Evolutionary conservation across 1,140 invertebrate species (phyloP).

Genomic region (Hirudo medicinalis): DNA sequence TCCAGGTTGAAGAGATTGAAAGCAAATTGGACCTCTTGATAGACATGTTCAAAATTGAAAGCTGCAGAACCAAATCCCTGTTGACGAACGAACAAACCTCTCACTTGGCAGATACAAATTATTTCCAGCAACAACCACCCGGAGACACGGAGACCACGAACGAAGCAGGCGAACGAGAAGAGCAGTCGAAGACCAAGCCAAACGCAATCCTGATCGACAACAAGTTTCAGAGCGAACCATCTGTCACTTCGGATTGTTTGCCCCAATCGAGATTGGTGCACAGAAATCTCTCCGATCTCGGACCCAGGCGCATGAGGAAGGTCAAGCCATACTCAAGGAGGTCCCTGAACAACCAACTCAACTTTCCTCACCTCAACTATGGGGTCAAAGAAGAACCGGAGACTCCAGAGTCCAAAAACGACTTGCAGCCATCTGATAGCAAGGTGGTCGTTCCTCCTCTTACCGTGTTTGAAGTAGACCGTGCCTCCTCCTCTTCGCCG

Average conservation of each 20-base stretch:
- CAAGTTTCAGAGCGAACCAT: slow-evolving; percentile 59
- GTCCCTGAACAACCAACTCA: background rate
- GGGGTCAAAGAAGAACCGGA: no score
- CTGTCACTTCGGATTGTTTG: slow-evolving; percentile 51
- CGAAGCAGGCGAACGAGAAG: slow-evolving; percentile 1
- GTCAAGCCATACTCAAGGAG: slow-evolving; percentile 46
- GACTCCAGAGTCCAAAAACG: no score
- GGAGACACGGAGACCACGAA: slow-evolving; percentile 23
- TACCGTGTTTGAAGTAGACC: no score
- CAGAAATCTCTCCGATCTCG: slow-evolving; percentile 62
- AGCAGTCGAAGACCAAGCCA: background rate
- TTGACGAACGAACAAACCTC: background rate
- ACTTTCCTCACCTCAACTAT: no score
- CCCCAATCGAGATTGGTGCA: slow-evolving; percentile 50
- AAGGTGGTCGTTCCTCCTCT: no score
- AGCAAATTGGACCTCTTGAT: slow-evolving; percentile 79
- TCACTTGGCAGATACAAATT: background rate
- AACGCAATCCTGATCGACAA: slow-evolving; percentile 47
- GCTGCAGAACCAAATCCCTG: slow-evolving; percentile 29
- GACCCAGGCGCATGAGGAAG: slow-evolving; percentile 64
- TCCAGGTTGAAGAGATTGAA: slow-evolving; percentile 76
- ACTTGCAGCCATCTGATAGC: no score
- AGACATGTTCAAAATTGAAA: slow-evolving; percentile 77
- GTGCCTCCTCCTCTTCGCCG: no score
- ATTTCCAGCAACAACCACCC: slow-evolving; percentile 6